These are phyloP conservation scores for Malurus cyaneus DNA, from an alignment of 2,113 vertebrate species.

Conservation along the genomic window DNA sequence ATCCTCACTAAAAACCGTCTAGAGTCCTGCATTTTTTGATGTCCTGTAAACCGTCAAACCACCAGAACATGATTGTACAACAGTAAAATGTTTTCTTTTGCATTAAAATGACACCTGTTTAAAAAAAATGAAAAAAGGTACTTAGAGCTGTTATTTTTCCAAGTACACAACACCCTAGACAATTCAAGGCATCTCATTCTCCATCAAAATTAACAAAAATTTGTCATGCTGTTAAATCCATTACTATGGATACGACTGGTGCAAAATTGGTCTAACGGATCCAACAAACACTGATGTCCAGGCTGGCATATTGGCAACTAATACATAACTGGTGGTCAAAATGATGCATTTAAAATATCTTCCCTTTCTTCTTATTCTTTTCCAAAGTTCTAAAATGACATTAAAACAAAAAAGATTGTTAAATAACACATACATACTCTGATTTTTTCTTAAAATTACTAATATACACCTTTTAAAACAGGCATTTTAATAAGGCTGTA, in stretches of 20 bases:
- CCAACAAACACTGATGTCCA: conserved; percentile 86
- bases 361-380: conserved; percentile 99
- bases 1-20: conserved; percentile 77
- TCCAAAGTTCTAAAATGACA: conserved; percentile 89
- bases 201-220: conserved; percentile 77
- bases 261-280: conserved; percentile 81
- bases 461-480: neutral
- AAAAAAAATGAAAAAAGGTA: conserved; percentile 72
- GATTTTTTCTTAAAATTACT: neutral
- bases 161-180: conserved; percentile 84
- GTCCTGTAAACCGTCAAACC: conserved; percentile 84
- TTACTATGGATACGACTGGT: conserved; percentile 81
- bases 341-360: conserved; percentile 90
- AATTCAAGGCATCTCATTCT: conserved; percentile 84
- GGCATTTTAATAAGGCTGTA: neutral
- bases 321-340: conserved; percentile 80
- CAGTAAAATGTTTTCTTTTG: conserved; percentile 78
- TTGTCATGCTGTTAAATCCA: conserved; percentile 85
- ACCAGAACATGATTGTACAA: conserved; percentile 89
- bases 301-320: conserved; percentile 90
- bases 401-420: neutral
- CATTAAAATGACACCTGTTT: conserved; percentile 78
- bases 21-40: conserved; percentile 75
- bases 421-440: neutral
- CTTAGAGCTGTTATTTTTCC: conserved; percentile 79